A percentile compares a stretch with the other conserved stretches of the same genome.
Evolutionary conservation across 2,888 invertebrate genomes (phyloP).

Genomic region (Lasioglossum lativentre): DNA sequence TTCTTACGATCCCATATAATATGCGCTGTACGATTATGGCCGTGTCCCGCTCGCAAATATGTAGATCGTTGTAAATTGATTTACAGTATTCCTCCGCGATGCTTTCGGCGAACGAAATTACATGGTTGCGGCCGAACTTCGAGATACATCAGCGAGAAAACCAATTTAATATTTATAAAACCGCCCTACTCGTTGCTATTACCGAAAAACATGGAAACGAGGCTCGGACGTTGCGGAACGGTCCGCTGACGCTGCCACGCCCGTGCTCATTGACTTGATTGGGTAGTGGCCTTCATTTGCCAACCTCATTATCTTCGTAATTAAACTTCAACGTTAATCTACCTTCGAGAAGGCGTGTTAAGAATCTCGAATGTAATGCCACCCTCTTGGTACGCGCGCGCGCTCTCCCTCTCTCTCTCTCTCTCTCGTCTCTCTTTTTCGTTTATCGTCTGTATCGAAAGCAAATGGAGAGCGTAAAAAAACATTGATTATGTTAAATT

Average conservation of each 20-base stretch:
- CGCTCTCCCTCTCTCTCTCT: too few species aligned
- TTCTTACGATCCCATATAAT: neutral
- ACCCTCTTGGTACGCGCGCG: neutral
- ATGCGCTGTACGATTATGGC: neutral
- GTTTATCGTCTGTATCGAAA: neutral
- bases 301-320: constrained; percentile 43
- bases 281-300: constrained; percentile 29
- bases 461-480: neutral
- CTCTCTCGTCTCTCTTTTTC: neutral
- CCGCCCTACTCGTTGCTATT: constrained; percentile 15
- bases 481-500: neutral
- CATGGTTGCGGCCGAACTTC: neutral
- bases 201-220: constrained; percentile 13
- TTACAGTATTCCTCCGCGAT: constrained; percentile 25
- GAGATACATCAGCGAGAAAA: neutral
- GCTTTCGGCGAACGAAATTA: constrained; percentile 30
- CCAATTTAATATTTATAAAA: constrained; percentile 32
- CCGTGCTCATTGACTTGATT: constrained; percentile 32
- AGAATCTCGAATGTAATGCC: constrained; percentile 4
- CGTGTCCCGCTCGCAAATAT: neutral
- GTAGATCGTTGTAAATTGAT: constrained; percentile 33
- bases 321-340: constrained; percentile 38
- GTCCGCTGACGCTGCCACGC: constrained; percentile 19
- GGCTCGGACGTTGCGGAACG: constrained; percentile 15
- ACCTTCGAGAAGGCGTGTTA: neutral